Percentiles rank a stretch among this genome's conserved stretches.
Conservation (phyloP, 2,888 invertebrate genomes). For the Argyresthia albistria region DNA sequence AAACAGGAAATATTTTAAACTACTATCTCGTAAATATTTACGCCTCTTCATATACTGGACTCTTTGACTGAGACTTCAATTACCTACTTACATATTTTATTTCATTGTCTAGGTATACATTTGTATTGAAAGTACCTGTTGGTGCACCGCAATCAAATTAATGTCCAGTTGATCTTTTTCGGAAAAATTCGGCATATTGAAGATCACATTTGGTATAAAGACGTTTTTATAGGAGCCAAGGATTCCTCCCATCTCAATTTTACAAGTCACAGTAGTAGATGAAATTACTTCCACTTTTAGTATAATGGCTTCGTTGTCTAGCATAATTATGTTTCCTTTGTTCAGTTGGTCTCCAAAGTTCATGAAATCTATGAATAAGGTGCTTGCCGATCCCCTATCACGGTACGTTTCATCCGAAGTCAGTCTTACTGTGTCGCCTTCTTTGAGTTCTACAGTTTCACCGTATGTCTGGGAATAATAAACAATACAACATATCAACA, state of each 20-base stretch:
- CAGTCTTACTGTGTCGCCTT: constrained; percentile 57
- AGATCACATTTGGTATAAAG: constrained; percentile 45
- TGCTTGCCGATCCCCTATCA: constrained; percentile 66
- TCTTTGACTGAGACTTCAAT: too few species aligned
- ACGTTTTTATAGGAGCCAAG: constrained; percentile 55
- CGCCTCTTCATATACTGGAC: too few species aligned
- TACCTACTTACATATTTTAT: too few species aligned
- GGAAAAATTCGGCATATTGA: constrained; percentile 48
- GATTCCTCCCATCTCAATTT: constrained; percentile 46
- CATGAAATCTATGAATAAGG: constrained; percentile 70
- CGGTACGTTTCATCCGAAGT: constrained; percentile 70
- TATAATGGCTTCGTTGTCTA: constrained; percentile 82
- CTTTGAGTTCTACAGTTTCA: constrained; percentile 40
- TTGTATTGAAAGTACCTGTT: constrained; percentile 41
- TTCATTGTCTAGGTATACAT: too few species aligned
- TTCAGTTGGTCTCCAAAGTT: constrained; percentile 58
- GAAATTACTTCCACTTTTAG: constrained; percentile 76
- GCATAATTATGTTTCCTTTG: constrained; percentile 55
- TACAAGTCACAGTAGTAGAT: constrained; percentile 48
- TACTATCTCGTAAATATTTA: background rate
- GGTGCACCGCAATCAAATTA: constrained; percentile 38
- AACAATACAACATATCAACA: too few species aligned
- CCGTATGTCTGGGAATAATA: constrained; percentile 37
- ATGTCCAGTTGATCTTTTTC: constrained; percentile 45
- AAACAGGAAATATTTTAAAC: constrained; percentile 3